Evolutionary conservation across 2,797 vertebrate species (phyloP), one percentile per base, ranked within the genome.

Genomic region (Erpetoichthys calabaricus): DNA sequence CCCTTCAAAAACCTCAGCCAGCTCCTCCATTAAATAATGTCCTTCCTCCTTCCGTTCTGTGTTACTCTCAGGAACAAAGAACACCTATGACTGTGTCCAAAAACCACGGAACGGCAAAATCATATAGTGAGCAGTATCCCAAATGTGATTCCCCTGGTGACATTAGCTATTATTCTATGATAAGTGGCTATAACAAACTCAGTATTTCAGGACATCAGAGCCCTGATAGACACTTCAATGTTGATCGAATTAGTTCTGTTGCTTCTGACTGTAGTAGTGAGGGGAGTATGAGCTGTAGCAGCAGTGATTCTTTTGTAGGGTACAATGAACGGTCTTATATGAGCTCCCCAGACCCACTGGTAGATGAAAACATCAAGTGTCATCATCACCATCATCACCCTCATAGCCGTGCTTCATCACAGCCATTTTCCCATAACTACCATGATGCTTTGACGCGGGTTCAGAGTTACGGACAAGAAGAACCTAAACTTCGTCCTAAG

Each of bases 261-360:
- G 80, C 77, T 46, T 96, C 92, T 0, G 94, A 98, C 56, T 97
- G 94, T 64, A 91, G 92, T 78, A 94, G 93, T 0, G 94, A 98
- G 63, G 89, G 94, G 69, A 91, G 92, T 42, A 57, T 84, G 66
- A 96, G 94, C 60, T 92, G 91, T 7, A 81, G 84, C 58, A 84
- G 89, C 3, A 85, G 81, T 0, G 94, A 97, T 63, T 97, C 91
- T 0, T 94, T 91, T 1, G 62, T 82, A 6, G 84, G 85, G 8
- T 87, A 91, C 68, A 78, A 80, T 1, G 83, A 87, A 10, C 88
- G 88, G 42, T 85, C 89, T 0, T 91, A 85, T 0, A 80, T 89
- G 71, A 86, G 85, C 58, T 90, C 89, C 0, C 83, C 90, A 0
- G 94, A 95, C 57, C 67, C 85, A 0, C 72, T 87, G 8, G 68